Evolutionary conservation across 1,140 invertebrate species (phyloP), one percentile per base, ranked within the genome.

Genomic region (Condylostylus longicornis): DNA sequence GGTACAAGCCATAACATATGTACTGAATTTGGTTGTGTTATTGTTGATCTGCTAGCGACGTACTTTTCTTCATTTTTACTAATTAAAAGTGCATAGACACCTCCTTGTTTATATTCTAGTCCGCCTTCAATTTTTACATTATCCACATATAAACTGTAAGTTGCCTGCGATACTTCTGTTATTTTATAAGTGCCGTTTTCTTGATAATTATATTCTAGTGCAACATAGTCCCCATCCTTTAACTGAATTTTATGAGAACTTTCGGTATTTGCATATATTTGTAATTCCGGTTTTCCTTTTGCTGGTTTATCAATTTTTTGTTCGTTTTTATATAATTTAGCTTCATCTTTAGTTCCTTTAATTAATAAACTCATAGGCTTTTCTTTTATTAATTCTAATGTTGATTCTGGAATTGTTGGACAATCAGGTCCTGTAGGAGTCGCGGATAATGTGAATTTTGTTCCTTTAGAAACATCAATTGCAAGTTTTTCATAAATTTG

Each of bases 1-100:
- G 88, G 86, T 12, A 93, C 54, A 42, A 90, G 68, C 77, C 77
- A 86, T 0, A 88, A 52, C 42, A 93, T 87, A 43, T 79, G 77
- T 5, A 93, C 54, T 1, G 66, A 71, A 48, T 82, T 87, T 2
- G 77, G 67, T 18, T 64, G 49, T 0, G 81, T 78, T 1, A 84
- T 43, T 36, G 18, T 25, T 3, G 36, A 31, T 44, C 42, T 7
- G 49, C 0, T n/a, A 50, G 2, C 1, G 40, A 30, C 18, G 0
- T 14, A 18, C 0, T 3, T 20, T 33, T 49, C 2, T 0, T 17
- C 0, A 2, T 30, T 15, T 18, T 62, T 42, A 17, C 54, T 41
- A 15, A 69, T 50, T 0, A 74, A 18, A 2, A 76, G 38, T 0
- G 70, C 66, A 37, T 75, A 77, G n/a, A 74, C 69, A 8, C 71